Base-by-base conservation (phyloP, 2,113 vertebrate genomes). In the Burhinus bistriatus region DNA sequence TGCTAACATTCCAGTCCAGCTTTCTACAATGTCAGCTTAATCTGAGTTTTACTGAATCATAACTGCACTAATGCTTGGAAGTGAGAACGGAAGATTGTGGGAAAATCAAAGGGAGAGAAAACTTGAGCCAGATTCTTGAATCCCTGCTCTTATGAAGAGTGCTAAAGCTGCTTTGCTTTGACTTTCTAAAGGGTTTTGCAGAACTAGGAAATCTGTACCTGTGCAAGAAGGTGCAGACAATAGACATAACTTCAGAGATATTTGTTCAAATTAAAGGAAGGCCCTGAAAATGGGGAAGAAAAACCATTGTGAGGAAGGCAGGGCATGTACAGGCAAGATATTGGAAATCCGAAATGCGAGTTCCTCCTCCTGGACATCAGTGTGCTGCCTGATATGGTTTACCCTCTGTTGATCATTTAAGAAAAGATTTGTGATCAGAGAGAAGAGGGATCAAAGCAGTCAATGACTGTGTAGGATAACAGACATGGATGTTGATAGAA, bases 21-120 rank as follows among this genome's bases (percentile, higher is more conserved):
- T 80, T 82, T 70, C 42, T 90, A 17, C 25, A 89, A 5, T n/a
- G 75, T 36, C 36, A 83, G 11, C 58, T 68, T 79, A 29, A 64
- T 87, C 70, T 87, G 47, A 81, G 59, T 78, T 93, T 85, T 90
- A 75, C 42, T 59, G 47, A 71, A 72, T 93, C 65, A 9, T 77
- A 77, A n/a, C 42, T 86, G 15, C 59, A 84, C 34, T 55, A 79
- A 51, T 12, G 13, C 23, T 47, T 79, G 49, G 84, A 84, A 64
- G 11, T 64, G 49, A 82, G 34, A 94, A 52, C 57, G 61, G 49
- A 71, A 89, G 29, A 42, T 19, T 44, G 44, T 14, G 10, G 27
- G 49, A 73, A 78, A 55, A 70, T 81, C 8, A 71, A 88, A 90
- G n/a, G 9, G 14, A 82, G 9, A 66, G n/a, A 66, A 80, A 72